These are phyloP conservation scores for Acanthurus tractus DNA, from an alignment of 2,797 vertebrate species.

Conservation along the genomic window DNA sequence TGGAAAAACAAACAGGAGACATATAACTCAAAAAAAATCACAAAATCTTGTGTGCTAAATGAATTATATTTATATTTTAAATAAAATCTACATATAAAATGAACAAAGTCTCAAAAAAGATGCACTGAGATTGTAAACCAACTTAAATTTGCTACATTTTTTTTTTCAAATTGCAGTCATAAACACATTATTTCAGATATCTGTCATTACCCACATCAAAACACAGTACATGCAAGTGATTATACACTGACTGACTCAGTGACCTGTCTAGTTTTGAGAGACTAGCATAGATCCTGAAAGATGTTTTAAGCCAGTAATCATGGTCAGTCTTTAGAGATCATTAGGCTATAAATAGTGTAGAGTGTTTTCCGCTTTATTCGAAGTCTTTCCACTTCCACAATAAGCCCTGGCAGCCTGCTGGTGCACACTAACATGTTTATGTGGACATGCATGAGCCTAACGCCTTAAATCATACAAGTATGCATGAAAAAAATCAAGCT, in stretches of 20 bases:
- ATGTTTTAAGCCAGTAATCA: neutral
- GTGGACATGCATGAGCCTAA: neutral
- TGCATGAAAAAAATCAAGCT: neutral
- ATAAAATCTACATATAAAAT: neutral
- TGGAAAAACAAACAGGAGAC: neutral
- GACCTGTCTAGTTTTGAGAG: neutral
- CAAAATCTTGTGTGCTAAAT: neutral
- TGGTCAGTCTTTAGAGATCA: neutral
- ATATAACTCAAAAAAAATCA: neutral
- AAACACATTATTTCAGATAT: neutral
- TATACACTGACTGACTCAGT: neutral
- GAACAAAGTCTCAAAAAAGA: neutral
- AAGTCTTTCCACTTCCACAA: constrained; percentile 1
- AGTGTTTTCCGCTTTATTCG: neutral
- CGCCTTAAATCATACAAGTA: neutral
- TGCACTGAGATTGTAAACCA: neutral
- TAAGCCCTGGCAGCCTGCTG: neutral
- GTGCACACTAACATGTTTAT: neutral
- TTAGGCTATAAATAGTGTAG: neutral
- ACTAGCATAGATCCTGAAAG: neutral
- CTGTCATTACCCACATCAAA: neutral
- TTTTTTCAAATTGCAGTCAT: neutral
- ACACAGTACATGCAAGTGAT: neutral
- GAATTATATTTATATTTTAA: no score
- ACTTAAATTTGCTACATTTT: no score